phyloP scores from a whole-genome alignment of 2,113 vertebrate species.

The Laticauda laticaudata region DNA sequence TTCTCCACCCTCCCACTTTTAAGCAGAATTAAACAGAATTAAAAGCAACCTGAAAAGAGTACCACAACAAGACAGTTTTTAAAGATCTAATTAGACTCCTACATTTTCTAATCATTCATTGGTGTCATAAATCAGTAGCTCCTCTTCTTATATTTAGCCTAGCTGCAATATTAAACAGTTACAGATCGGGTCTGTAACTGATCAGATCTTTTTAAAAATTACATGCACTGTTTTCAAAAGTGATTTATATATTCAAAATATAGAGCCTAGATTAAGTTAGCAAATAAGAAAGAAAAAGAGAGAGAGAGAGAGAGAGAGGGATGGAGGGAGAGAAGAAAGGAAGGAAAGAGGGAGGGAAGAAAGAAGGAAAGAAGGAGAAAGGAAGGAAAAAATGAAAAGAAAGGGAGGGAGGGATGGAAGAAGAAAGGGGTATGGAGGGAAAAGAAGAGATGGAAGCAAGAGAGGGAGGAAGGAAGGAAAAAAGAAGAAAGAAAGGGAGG shows the following conservation, averaged over 20 bases:
- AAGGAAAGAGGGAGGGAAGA: no score
- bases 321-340: no score
- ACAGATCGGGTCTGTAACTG: neutral
- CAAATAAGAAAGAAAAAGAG: no score
- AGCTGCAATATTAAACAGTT: neutral
- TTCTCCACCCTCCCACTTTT: neutral
- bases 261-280: neutral
- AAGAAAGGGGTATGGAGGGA: no score
- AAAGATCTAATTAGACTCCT: neutral
- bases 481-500: no score
- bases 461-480: no score
- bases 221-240: neutral
- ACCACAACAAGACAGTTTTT: neutral
- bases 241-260: neutral
- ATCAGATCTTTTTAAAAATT: constrained; percentile 1
- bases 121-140: neutral
- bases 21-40: neutral
- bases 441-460: no score
- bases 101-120: constrained; percentile 11
- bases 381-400: no score
- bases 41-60: neutral
- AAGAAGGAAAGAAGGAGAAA: no score
- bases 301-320: no score
- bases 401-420: no score
- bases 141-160: constrained; percentile 2